phyloP scores from a whole-genome alignment of 2,113 vertebrate species.

The Shinisaurus crocodilurus region DNA sequence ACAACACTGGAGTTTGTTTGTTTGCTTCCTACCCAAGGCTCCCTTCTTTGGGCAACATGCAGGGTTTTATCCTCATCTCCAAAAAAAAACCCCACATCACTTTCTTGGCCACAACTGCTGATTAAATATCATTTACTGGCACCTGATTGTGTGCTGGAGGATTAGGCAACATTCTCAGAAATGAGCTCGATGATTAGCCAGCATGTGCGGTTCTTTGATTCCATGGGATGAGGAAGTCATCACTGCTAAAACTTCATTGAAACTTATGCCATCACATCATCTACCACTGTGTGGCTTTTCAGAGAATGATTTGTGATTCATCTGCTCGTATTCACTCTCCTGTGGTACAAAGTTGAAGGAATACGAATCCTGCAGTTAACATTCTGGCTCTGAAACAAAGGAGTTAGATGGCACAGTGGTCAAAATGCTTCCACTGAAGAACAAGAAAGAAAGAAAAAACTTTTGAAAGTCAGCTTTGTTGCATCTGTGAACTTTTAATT shows the following conservation, averaged over 20 bases:
- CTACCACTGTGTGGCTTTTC: fast-evolving
- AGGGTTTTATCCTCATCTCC: constrained; percentile 17
- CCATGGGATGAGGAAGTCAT: background rate
- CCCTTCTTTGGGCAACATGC: background rate
- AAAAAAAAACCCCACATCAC: background rate
- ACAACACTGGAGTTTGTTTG: background rate
- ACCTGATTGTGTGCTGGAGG: background rate
- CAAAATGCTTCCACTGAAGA: background rate
- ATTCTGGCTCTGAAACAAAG: background rate
- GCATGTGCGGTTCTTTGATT: background rate
- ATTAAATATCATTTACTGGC: background rate
- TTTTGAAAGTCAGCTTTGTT: background rate
- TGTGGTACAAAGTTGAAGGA: background rate
- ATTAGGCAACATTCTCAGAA: background rate
- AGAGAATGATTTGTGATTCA: constrained; percentile 4
- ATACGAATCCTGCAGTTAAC: background rate
- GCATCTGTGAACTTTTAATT: background rate
- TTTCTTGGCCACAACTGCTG: background rate
- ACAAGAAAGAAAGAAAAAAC: too few species aligned
- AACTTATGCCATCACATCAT: fast-evolving
- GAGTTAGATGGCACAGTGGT: constrained; percentile 5
- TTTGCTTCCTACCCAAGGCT: background rate
- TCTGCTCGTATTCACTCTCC: background rate
- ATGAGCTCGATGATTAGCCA: background rate
- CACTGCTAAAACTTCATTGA: background rate